phyloP scores from a whole-genome alignment of 2,113 vertebrate species.

The Neodontobutis hainanensis region DNA sequence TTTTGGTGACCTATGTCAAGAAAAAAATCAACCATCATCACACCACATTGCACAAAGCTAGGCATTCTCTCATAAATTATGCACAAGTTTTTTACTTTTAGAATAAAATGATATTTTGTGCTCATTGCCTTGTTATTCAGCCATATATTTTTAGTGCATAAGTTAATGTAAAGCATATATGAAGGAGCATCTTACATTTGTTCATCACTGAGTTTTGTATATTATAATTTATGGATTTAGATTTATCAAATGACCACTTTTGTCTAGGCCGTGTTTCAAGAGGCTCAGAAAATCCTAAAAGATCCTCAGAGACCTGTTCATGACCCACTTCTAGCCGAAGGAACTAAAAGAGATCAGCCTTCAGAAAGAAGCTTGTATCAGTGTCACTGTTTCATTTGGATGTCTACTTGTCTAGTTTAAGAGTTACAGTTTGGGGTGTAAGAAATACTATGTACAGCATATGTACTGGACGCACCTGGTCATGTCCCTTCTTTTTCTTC shows the following conservation, averaged over 20 bases:
- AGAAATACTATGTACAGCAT: too few relatives aligned
- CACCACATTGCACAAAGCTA: slow-evolving; percentile 21
- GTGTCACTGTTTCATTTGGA: neutral
- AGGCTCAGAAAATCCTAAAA: neutral
- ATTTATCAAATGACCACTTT: neutral
- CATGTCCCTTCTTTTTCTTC: slow-evolving; percentile 99
- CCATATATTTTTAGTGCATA: too few relatives aligned
- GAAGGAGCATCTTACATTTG: too few relatives aligned
- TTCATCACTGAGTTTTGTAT: neutral
- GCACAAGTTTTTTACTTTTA: neutral
- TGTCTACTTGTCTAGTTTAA: too few relatives aligned
- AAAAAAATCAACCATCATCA: neutral
- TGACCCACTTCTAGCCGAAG: neutral
- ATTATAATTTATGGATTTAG: neutral
- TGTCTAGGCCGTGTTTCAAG: neutral
- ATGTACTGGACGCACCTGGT: slow-evolving; percentile 84
- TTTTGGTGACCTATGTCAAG: slow-evolving; percentile 1
- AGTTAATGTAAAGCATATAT: too few relatives aligned
- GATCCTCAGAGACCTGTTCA: neutral
- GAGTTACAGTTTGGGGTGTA: neutral
- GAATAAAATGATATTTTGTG: neutral
- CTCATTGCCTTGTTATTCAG: too few relatives aligned
- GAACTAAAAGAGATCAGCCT: slow-evolving; percentile 5
- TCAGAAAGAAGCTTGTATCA: neutral
- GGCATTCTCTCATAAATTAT: neutral